Evolutionary conservation across 2,888 invertebrate genomes (phyloP).

Genomic region (Drosophila seclusa): DNA sequence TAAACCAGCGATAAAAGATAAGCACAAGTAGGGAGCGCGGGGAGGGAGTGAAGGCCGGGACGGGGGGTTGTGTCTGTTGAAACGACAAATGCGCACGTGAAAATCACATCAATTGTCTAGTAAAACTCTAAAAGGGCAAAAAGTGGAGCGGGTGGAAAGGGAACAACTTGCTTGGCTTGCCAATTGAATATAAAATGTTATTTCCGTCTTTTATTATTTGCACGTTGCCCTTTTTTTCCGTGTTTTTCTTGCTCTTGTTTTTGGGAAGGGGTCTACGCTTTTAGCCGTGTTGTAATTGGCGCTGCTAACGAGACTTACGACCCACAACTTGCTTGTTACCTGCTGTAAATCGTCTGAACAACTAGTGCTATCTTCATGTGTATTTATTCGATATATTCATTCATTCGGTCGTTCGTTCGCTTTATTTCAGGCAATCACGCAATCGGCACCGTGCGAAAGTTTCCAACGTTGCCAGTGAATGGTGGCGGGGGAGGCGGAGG

Average conservation of each 20-base stretch:
- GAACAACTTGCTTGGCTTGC: constrained; percentile 33
- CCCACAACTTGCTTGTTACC: constrained; percentile 2
- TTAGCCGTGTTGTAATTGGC: constrained; percentile 52
- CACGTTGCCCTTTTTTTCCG: constrained; percentile 57
- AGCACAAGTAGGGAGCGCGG: constrained; percentile 39
- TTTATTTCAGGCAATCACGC: constrained; percentile 85
- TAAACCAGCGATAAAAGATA: constrained; percentile 76
- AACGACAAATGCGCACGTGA: constrained; percentile 78
- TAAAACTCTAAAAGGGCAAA: constrained; percentile 52
- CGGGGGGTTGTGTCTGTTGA: background rate
- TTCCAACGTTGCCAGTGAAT: constrained; percentile 85
- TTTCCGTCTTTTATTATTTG: constrained; percentile 79
- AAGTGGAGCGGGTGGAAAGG: background rate
- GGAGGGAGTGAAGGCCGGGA: background rate
- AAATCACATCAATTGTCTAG: constrained; percentile 79
- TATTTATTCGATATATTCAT: constrained; percentile 65
- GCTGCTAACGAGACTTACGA: constrained; percentile 58
- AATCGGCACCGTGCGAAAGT: constrained; percentile 85
- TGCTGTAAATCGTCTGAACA: background rate
- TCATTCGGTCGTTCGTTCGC: constrained; percentile 29
- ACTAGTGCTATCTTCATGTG: constrained; percentile 25
- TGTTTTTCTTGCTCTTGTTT: background rate
- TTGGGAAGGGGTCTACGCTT: background rate
- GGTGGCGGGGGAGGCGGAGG: constrained; percentile 63
- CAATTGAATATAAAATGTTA: constrained; percentile 81